These are phyloP conservation scores for Dendrocincla tyrannina DNA, from an alignment of 2,797 vertebrate species.

Conservation along the genomic window DNA sequence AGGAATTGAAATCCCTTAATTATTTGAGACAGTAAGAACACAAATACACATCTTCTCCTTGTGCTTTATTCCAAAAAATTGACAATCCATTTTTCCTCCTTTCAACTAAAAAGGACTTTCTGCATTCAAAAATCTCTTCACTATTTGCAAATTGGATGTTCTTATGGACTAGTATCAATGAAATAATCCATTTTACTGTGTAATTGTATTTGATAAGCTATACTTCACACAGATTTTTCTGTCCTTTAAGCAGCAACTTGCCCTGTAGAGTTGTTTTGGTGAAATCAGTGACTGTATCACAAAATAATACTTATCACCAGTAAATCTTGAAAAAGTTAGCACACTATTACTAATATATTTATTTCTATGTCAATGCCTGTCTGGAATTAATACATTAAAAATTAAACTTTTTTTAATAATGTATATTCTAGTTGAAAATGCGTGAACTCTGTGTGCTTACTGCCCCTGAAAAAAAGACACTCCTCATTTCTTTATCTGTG, in stretches of 20 bases:
- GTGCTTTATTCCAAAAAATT: not conserved
- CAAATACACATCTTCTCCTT: not conserved
- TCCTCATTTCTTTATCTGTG: not conserved
- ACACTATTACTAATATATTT: slow-evolving; percentile 5
- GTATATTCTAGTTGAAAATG: slow-evolving; percentile 1
- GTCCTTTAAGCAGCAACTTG: not conserved
- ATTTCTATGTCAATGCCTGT: not conserved
- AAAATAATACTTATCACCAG: not conserved
- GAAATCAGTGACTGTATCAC: not conserved
- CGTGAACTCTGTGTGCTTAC: not conserved
- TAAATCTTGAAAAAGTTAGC: not conserved
- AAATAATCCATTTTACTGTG: slow-evolving; percentile 51
- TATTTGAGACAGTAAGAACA: not conserved
- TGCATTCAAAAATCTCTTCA: not conserved
- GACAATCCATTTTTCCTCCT: not conserved
- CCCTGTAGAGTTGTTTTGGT: not conserved
- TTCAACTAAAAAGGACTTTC: not conserved
- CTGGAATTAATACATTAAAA: slow-evolving; percentile 32
- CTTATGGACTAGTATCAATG: not conserved
- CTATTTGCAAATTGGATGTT: slow-evolving; percentile 26
- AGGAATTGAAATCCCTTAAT: not conserved
- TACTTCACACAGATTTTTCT: slow-evolving; percentile 24
- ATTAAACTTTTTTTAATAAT: slow-evolving; percentile 19
- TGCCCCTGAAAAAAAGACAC: not conserved
- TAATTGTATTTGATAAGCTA: slow-evolving; percentile 30